Evolutionary conservation across 2,113 vertebrate species (phyloP), one percentile per base, ranked within the genome.

Genomic region (Pardalotus punctatus): DNA sequence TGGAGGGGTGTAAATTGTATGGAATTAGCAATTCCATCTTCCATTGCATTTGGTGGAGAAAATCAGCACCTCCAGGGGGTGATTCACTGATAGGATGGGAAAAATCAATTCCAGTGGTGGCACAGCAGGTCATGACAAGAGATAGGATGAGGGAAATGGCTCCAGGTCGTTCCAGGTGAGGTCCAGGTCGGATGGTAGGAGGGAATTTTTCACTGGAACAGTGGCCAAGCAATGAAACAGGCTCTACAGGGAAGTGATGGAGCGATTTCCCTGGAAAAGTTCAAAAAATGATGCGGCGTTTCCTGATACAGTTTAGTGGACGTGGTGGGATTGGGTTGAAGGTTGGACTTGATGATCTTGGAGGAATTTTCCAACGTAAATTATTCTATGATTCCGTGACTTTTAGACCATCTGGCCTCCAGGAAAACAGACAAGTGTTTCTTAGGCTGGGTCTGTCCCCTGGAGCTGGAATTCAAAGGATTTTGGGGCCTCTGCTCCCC

Each of bases 1-100:
- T 40, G 66, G 21, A 12, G 36, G 7, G 36, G 20, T 2, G 1
- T 14, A 40, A 10, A 10, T 10, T 23, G 3, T 4, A 0, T 3
- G 18, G 36, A 18, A 21, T 78, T 24, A 8, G 17, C 3, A 62
- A 69, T 17, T 61, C 66, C 56, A 43, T 7, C 2, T 87, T 43
- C 31, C 18, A 2, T 9, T 12, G 4, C 6, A 8, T 36, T 38
- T 31, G 29, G 9, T 18, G 51, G 19, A 56, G 74, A 66, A 81
- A 87, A 71, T 17, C 48, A 58, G 2, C 12, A 25, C 6, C 12
- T 45, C 35, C 35, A 40, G 45, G 27, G 27, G 43, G 20, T 21
- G 7, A 31, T 28, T 28, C 9, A 2, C 20, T 2, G 0, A 9
- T 5, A 31, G 42, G 31, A 19, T 21, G 11, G 28, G 3, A 51